Conservation (phyloP, 2,113 vertebrate species). For the Globicephala melas region DNA sequence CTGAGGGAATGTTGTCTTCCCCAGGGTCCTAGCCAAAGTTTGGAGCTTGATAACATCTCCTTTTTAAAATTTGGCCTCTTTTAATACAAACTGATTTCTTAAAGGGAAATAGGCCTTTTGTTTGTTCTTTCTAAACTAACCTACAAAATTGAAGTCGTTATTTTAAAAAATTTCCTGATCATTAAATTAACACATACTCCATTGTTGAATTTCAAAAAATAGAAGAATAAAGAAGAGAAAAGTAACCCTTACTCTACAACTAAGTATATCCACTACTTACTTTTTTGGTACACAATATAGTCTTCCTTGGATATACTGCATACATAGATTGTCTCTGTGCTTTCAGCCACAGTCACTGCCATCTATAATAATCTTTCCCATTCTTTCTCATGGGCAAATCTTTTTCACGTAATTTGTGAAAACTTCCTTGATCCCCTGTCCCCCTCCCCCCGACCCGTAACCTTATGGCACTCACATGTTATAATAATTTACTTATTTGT, state of each 20-base stretch:
- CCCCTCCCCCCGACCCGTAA: neutral
- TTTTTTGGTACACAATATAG: neutral
- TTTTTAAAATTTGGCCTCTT: neutral
- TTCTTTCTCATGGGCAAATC: neutral
- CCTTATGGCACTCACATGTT: neutral
- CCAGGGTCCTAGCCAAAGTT: neutral
- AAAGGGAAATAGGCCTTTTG: neutral
- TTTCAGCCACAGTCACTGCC: neutral
- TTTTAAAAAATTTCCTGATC: neutral
- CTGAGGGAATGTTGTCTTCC: neutral
- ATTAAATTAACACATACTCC: neutral
- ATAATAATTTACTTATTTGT: neutral
- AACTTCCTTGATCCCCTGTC: neutral
- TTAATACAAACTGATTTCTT: neutral
- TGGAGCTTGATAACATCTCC: neutral
- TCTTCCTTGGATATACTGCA: neutral
- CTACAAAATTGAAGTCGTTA: neutral
- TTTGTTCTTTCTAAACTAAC: neutral
- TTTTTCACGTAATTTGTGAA: neutral
- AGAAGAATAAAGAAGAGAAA: constrained; percentile 2
- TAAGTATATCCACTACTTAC: neutral
- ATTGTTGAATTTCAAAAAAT: constrained; percentile 13
- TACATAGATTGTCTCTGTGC: neutral
- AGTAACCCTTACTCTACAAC: neutral
- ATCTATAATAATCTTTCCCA: neutral